Conservation (phyloP, 2,113 vertebrate species). For the Dicaeum eximium region DNA sequence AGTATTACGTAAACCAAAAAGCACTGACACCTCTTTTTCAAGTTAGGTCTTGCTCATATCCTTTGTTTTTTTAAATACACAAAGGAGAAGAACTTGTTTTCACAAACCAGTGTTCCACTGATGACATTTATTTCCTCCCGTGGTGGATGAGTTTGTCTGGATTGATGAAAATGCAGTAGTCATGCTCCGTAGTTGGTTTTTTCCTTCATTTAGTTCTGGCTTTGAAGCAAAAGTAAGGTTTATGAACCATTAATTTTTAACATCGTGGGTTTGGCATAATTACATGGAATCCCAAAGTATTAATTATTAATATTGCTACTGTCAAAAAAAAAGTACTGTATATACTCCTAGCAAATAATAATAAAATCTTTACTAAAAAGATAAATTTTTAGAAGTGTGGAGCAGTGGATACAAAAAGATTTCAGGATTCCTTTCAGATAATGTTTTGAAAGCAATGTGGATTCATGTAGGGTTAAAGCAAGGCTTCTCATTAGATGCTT, state of each 20-base stretch:
- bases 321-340: neutral
- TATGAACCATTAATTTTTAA: neutral
- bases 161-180: neutral
- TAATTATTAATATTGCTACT: neutral
- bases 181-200: neutral
- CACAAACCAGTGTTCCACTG: neutral
- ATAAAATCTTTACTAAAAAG: neutral
- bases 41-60: neutral
- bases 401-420: neutral
- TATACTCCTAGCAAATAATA: neutral
- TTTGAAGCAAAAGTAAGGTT: neutral
- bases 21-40: neutral
- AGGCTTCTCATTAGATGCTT: neutral
- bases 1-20: neutral
- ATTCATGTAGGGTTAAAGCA: neutral
- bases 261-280: neutral
- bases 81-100: neutral
- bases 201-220: neutral
- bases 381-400: neutral
- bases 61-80: neutral
- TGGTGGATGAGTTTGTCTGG: neutral
- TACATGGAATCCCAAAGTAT: neutral
- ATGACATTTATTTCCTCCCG: neutral
- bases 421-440: neutral
- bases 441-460: neutral